These are phyloP conservation scores for Datnioides undecimradiatus DNA, from an alignment of 2,113 vertebrate species.

Conservation along the genomic window DNA sequence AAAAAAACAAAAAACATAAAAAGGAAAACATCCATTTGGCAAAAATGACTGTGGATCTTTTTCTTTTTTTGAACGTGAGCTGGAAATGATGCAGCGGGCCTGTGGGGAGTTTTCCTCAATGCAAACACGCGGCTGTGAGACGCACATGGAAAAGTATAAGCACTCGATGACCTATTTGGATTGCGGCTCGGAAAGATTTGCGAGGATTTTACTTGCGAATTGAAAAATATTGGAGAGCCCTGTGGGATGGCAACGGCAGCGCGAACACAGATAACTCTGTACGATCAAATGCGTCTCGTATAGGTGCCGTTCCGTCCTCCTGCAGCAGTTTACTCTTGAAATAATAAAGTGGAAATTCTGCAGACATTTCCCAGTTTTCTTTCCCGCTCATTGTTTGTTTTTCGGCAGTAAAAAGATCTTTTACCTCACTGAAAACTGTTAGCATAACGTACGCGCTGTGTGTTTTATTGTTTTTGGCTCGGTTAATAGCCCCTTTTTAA, in stretches of 20 bases:
- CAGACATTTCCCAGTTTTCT: neutral
- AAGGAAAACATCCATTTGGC: neutral
- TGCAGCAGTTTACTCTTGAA: neutral
- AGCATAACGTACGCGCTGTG: neutral
- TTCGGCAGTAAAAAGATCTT: neutral
- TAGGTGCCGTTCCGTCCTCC: neutral
- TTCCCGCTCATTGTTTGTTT: neutral
- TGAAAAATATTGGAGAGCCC: neutral
- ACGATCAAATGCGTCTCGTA: neutral
- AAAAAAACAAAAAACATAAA: neutral
- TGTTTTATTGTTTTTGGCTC: conserved; percentile 13
- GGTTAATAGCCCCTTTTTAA: conserved; percentile 19
- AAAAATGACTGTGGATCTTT: no score
- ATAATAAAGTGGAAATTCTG: neutral
- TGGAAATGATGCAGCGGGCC: neutral
- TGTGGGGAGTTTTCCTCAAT: neutral
- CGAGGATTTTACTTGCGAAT: neutral
- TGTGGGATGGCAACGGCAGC: neutral
- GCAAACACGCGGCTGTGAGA: neutral
- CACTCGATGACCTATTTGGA: neutral
- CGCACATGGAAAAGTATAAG: neutral
- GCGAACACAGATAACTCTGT: neutral
- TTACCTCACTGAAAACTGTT: neutral
- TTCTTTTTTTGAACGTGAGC: neutral
- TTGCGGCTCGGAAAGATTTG: neutral